phyloP scores from a whole-genome alignment of 2,888 invertebrate genomes.

The Sphinx pinastri region DNA sequence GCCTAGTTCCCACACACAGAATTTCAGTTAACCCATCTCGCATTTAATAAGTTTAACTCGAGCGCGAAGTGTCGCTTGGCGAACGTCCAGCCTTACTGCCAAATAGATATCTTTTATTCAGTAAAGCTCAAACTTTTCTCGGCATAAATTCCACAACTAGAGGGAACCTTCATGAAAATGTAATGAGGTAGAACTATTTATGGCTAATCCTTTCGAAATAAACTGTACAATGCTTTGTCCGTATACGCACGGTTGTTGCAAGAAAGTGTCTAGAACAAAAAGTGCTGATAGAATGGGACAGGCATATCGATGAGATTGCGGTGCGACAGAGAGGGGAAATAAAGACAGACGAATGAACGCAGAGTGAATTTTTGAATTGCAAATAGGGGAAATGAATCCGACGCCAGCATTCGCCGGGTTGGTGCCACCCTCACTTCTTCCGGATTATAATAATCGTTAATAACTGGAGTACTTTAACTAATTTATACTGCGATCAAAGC shows the following conservation, averaged over 20 bases:
- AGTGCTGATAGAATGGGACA: constrained; percentile 50
- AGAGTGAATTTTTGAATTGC: constrained; percentile 81
- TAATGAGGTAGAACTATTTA: constrained; percentile 81
- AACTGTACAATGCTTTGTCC: constrained; percentile 69
- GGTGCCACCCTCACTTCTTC: constrained; percentile 64
- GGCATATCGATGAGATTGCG: constrained; percentile 40
- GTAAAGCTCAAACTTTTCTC: constrained; percentile 80
- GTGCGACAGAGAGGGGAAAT: constrained; percentile 52
- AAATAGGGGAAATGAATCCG: constrained; percentile 79
- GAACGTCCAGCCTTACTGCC: constrained; percentile 67
- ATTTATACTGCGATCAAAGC: constrained; percentile 75
- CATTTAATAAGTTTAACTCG: constrained; percentile 52
- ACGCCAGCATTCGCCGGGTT: constrained; percentile 60
- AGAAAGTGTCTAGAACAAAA: constrained; percentile 67
- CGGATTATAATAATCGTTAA: constrained; percentile 78
- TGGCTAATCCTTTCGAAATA: constrained; percentile 81
- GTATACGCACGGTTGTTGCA: constrained; percentile 58
- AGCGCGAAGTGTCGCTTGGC: constrained; percentile 71
- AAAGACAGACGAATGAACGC: constrained; percentile 56
- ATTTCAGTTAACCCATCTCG: constrained; percentile 40
- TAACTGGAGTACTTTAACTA: constrained; percentile 76
- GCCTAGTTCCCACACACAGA: constrained; percentile 18
- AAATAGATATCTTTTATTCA: constrained; percentile 82
- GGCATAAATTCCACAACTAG: constrained; percentile 75
- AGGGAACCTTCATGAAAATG: constrained; percentile 79